Evolutionary conservation across 2,113 vertebrate genomes (phyloP).

Genomic region (Corydoras sp.): DNA sequence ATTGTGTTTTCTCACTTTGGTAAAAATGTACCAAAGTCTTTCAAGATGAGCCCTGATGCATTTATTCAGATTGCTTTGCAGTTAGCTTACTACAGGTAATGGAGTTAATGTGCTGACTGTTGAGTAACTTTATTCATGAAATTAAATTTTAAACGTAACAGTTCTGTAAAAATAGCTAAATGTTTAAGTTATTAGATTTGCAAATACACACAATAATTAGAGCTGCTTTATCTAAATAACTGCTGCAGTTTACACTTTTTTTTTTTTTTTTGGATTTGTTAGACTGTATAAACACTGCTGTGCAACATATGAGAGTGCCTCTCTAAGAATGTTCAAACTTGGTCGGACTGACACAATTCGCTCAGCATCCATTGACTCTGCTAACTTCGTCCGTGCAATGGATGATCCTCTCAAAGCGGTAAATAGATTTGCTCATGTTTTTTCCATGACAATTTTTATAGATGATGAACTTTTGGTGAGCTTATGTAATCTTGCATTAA

Average conservation of each 20-base stretch:
- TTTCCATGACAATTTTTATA: neutral
- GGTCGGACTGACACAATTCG: slow-evolving; percentile 92
- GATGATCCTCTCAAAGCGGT: slow-evolving; percentile 71
- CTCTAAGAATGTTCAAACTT: slow-evolving; percentile 81
- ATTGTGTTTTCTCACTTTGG: slow-evolving; percentile 81
- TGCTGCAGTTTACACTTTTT: too few relatives aligned
- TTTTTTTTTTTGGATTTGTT: neutral
- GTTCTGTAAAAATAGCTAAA: too few relatives aligned
- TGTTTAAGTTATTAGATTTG: too few relatives aligned
- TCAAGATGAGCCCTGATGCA: slow-evolving; percentile 88
- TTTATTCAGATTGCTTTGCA: slow-evolving; percentile 89
- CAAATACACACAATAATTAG: too few relatives aligned
- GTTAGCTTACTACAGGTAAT: slow-evolving; percentile 85
- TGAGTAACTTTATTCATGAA: neutral
- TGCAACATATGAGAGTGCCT: slow-evolving; percentile 88
- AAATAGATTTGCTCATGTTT: slow-evolving; percentile 21
- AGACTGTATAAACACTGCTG: slow-evolving; percentile 76
- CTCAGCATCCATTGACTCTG: slow-evolving; percentile 71
- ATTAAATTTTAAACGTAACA: too few relatives aligned
- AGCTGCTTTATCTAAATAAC: too few relatives aligned
- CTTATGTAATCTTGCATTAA: too few relatives aligned
- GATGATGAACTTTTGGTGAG: too few relatives aligned
- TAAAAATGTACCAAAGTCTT: slow-evolving; percentile 80
- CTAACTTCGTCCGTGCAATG: slow-evolving; percentile 75
- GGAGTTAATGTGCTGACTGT: neutral